These are phyloP conservation scores for Saxidomus purpurata DNA, from an alignment of 1,140 invertebrate genomes.

Conservation along the genomic window DNA sequence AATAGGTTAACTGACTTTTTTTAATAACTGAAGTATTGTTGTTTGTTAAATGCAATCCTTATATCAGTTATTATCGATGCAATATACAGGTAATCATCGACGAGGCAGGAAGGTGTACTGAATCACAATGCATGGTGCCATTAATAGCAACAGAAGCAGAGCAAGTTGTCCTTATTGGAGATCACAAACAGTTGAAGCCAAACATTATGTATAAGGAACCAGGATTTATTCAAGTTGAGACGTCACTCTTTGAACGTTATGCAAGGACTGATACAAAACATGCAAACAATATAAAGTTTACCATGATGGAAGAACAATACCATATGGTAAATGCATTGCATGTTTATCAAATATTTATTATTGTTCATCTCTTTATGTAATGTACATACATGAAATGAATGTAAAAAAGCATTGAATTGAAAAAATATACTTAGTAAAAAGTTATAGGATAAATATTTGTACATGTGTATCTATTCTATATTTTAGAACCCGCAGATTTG, in stretches of 20 bases:
- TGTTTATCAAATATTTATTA: too few relatives aligned
- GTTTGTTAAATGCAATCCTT: not conserved
- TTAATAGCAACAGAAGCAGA: constrained; percentile 75
- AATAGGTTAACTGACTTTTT: too few relatives aligned
- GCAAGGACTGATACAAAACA: constrained; percentile 40
- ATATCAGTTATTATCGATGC: too few relatives aligned
- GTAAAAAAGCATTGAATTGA: too few relatives aligned
- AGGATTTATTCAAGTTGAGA: constrained; percentile 75
- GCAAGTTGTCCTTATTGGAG: constrained; percentile 83
- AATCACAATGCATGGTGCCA: constrained; percentile 81
- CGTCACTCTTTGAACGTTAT: constrained; percentile 83
- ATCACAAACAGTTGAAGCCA: constrained; percentile 82
- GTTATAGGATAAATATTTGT: too few relatives aligned
- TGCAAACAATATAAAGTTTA: constrained; percentile 45
- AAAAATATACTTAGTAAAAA: too few relatives aligned
- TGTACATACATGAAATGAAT: too few relatives aligned
- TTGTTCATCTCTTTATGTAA: too few relatives aligned
- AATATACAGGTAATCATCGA: constrained; percentile 79
- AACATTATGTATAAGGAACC: constrained; percentile 77
- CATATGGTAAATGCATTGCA: constrained; percentile 85
- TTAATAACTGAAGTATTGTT: too few relatives aligned
- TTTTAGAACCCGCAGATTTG: constrained; percentile 78
- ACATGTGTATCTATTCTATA: too few relatives aligned
- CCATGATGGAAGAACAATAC: constrained; percentile 78
- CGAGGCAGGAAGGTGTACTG: constrained; percentile 83